Conservation (phyloP, 2,888 invertebrate species). For the Nasonia oneida region DNA sequence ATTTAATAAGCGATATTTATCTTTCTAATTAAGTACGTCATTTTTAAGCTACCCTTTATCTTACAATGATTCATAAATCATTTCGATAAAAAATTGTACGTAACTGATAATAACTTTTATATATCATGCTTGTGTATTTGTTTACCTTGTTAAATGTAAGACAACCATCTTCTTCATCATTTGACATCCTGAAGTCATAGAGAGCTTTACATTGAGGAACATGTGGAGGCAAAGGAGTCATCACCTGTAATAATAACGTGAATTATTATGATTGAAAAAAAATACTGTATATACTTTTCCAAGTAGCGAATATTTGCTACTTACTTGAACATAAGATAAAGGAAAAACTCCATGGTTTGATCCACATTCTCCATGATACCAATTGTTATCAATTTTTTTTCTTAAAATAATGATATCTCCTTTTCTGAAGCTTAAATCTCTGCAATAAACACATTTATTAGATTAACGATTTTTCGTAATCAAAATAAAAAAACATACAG, state of each 20-base stretch:
- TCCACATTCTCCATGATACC: constrained; percentile 92
- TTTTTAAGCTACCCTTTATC: not conserved
- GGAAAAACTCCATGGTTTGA: constrained; percentile 91
- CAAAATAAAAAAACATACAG: not conserved
- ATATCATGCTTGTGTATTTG: not conserved
- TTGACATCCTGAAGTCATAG: constrained; percentile 94
- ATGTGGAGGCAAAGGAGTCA: constrained; percentile 88
- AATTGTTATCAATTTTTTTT: constrained; percentile 90
- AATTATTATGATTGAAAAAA: constrained; percentile 36
- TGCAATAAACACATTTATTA: constrained; percentile 73
- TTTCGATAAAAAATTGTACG: not conserved
- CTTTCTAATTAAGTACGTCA: not conserved
- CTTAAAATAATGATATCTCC: constrained; percentile 90
- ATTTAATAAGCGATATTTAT: not conserved
- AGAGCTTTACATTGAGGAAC: constrained; percentile 93
- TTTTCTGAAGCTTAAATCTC: constrained; percentile 92
- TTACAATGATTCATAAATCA: not conserved
- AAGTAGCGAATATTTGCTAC: constrained; percentile 4
- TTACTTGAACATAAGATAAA: constrained; percentile 90
- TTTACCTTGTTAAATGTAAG: constrained; percentile 91
- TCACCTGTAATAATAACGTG: constrained; percentile 82
- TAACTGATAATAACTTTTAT: not conserved
- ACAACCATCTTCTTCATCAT: constrained; percentile 95
- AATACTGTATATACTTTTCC: constrained; percentile 5
- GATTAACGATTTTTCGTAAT: not conserved